Percentiles rank a stretch among this genome's conserved stretches.
phyloP scores from a whole-genome alignment of 1,140 invertebrate genomes.

The Lethrus apterus region DNA sequence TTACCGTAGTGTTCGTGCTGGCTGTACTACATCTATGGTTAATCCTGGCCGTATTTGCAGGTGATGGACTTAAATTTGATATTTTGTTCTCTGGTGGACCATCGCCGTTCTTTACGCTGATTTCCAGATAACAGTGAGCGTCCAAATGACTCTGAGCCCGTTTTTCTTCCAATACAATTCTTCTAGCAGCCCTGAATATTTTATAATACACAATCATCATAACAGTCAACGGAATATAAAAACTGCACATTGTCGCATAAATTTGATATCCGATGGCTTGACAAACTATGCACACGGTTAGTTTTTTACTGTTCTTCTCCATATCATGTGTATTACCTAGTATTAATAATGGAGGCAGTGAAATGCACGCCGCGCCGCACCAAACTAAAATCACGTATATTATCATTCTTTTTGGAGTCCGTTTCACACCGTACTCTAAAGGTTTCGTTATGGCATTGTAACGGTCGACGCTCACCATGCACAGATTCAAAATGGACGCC shows the following conservation, averaged over 20 bases:
- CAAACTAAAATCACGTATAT: slow-evolving; percentile 82
- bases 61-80: slow-evolving; percentile 42
- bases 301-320: slow-evolving; percentile 43
- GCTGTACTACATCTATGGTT: slow-evolving; percentile 47
- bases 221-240: slow-evolving; percentile 81
- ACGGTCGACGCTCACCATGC: slow-evolving; percentile 83
- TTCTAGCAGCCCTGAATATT: slow-evolving; percentile 77
- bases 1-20: slow-evolving; percentile 59
- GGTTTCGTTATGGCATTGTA: slow-evolving; percentile 90
- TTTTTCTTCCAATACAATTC: slow-evolving; percentile 78
- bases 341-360: slow-evolving; percentile 78
- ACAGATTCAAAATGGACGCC: slow-evolving; percentile 86
- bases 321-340: slow-evolving; percentile 74
- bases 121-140: slow-evolving; percentile 64
- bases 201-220: slow-evolving; percentile 90
- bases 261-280: slow-evolving; percentile 85
- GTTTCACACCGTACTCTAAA: slow-evolving; percentile 79
- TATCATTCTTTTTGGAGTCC: slow-evolving; percentile 76
- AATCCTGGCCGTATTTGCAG: slow-evolving; percentile 41
- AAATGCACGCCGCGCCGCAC: slow-evolving; percentile 82
- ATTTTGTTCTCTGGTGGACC: slow-evolving; percentile 54
- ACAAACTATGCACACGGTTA: slow-evolving; percentile 71
- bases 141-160: slow-evolving; percentile 77
- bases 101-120: slow-evolving; percentile 61
- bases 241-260: slow-evolving; percentile 83